Evolutionary conservation across 2,888 invertebrate species (phyloP), one percentile per base, ranked within the genome.

Genomic region (Ametastegia equiseti): DNA sequence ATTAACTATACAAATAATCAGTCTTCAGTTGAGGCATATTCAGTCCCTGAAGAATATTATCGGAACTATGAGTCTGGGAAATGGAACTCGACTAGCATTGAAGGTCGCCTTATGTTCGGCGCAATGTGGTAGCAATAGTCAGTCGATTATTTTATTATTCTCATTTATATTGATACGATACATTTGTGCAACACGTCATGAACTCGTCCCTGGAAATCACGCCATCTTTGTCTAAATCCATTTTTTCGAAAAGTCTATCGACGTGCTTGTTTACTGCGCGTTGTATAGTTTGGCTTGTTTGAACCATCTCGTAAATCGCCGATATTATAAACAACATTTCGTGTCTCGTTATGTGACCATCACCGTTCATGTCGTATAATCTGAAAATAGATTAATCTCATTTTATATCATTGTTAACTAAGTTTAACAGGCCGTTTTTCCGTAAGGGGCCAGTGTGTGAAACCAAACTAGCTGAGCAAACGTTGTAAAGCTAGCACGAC

Each of bases 251-350:
- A 65, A 91, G 83, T 75, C 84, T 86, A 80, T 90, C 88, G 23
- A 90, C 90, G 82, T 90, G 88, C 11, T 84, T 85, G 73, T 87
- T 85, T 23, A 88, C 83, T 39, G 86, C 85, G 39, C 83, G 81
- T 67, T 86, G 87, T 47, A 87, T 81, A 7, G 82, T 85, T 6
- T 88, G 88, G 2, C 83, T 84, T 63, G 82, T 85, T 30, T 83
- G 80, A 19, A 90, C 85, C 88, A 91, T 89, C 81, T 90, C 90
- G 47, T 90, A 90, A 84, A 89, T 88, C 30, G 90, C 88, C 5
- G 90, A 86, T 65, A 90, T 81, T 69, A 88, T 88, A 3, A 84
- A 79, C 50, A 84, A 81, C 90, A 91, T 88, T 81, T 90, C 90
- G 50, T 84, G 84, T 63, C 86, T 90, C n/a, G 90, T 89, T 81